Percentiles rank a stretch among this genome's conserved stretches.
Evolutionary conservation across 2,113 vertebrate species (phyloP).

Genomic region (Spea multiplicata): DNA sequence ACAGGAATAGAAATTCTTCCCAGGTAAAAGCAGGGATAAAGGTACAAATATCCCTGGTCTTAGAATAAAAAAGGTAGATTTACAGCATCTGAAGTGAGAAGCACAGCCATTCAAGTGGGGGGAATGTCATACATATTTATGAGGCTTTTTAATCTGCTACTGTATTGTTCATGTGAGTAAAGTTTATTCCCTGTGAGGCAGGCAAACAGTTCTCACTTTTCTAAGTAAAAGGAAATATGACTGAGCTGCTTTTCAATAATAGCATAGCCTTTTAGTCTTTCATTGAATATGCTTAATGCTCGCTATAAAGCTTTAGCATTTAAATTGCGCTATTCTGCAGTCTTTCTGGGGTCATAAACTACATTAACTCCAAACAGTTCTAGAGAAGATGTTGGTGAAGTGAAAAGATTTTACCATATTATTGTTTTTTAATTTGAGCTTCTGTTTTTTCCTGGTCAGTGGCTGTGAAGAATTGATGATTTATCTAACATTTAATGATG

Average conservation of each 20-base stretch:
- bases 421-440: slow-evolving; percentile 26
- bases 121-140: slow-evolving; percentile 42
- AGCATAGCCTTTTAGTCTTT: slow-evolving; percentile 46
- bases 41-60: slow-evolving; percentile 17
- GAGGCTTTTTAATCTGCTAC: slow-evolving; percentile 45
- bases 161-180: slow-evolving; percentile 47
- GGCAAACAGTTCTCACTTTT: slow-evolving; percentile 44
- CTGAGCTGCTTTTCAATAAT: slow-evolving; percentile 46
- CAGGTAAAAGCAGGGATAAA: slow-evolving; percentile 16
- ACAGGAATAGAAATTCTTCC: slow-evolving; percentile 22
- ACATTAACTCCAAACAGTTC: slow-evolving; percentile 42
- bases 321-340: slow-evolving; percentile 45
- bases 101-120: slow-evolving; percentile 16
- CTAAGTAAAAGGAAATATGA: slow-evolving; percentile 47
- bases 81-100: slow-evolving; percentile 24
- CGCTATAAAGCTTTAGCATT: slow-evolving; percentile 44
- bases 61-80: slow-evolving; percentile 33
- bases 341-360: slow-evolving; percentile 47
- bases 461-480: slow-evolving; percentile 18
- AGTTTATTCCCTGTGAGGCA: slow-evolving; percentile 47
- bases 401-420: slow-evolving; percentile 35
- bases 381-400: slow-evolving; percentile 26
- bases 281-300: slow-evolving; percentile 48
- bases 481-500: slow-evolving; percentile 21
- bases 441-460: slow-evolving; percentile 36